A percentile compares a stretch with the other conserved stretches of the same genome.
These are phyloP conservation scores for Zaprionus lineosus DNA, from an alignment of 2,888 invertebrate genomes.

Conservation along the genomic window DNA sequence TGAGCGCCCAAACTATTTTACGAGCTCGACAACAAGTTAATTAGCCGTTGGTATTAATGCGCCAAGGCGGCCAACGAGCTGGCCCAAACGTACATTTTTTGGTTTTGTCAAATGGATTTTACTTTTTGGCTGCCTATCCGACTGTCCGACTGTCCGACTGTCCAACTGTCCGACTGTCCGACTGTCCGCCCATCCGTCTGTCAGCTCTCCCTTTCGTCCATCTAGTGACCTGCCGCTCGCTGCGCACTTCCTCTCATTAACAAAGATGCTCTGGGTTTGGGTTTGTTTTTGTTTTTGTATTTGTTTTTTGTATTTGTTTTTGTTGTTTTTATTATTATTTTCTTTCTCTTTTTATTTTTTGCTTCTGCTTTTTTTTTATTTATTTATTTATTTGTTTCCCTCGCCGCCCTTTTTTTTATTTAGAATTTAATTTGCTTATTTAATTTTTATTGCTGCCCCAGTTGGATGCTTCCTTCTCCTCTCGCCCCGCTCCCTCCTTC, in stretches of 20 bases:
- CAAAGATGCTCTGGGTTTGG: constrained; percentile 52
- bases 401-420: background rate
- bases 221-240: background rate
- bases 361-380: constrained; percentile 30
- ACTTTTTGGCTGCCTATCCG: constrained; percentile 10
- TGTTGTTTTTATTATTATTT: constrained; percentile 23
- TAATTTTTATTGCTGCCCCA: constrained; percentile 58
- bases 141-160: constrained; percentile 8
- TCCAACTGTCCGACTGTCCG: constrained; percentile 3
- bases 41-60: constrained; percentile 72
- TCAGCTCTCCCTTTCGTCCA: no score
- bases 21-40: constrained; percentile 77
- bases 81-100: constrained; percentile 59
- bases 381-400: no score
- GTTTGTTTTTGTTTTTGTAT: constrained; percentile 17
- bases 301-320: constrained; percentile 10
- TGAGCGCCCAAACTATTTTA: constrained; percentile 75
- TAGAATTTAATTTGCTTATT: constrained; percentile 51
- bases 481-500: background rate
- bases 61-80: constrained; percentile 47
- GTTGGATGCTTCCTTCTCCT: constrained; percentile 17
- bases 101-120: constrained; percentile 66
- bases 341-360: constrained; percentile 5
- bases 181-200: constrained; percentile 4
- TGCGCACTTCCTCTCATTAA: constrained; percentile 58